Conservation (phyloP, 1,140 invertebrate species). For the Fragariocoptes setiger region DNA sequence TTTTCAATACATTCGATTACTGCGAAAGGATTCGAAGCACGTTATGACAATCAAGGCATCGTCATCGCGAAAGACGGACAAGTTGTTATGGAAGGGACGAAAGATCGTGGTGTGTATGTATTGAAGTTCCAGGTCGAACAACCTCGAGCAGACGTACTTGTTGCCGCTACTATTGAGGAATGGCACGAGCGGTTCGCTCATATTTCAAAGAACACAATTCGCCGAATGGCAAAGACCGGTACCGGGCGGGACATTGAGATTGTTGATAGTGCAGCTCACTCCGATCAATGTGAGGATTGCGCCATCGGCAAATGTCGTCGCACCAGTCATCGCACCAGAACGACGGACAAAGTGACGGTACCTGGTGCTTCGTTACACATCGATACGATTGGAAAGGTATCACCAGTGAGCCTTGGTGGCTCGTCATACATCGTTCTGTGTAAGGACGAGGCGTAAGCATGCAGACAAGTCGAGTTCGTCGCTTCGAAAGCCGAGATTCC, state of each 20-base stretch:
- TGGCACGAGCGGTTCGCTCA: not conserved
- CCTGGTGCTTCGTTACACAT: constrained; percentile 5
- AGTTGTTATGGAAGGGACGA: not conserved
- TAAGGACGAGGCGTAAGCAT: constrained; percentile 18
- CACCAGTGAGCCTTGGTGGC: constrained; percentile 14
- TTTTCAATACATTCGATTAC: not conserved
- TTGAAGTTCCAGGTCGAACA: not conserved
- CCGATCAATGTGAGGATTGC: not conserved
- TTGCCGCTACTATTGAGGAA: not conserved
- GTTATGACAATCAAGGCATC: not conserved
- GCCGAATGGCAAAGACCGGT: not conserved
- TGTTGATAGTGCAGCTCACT: not conserved
- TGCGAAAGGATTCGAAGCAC: not conserved
- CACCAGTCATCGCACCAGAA: not conserved
- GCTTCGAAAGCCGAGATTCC: constrained; percentile 16
- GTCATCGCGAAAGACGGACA: not conserved
- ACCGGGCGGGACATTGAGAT: not conserved
- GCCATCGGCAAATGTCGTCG: not conserved
- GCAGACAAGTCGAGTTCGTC: constrained; percentile 16
- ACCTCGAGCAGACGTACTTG: not conserved
- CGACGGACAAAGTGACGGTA: not conserved
- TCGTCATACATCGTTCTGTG: constrained; percentile 15
- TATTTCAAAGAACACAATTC: not conserved
- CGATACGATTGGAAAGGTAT: constrained; percentile 20
- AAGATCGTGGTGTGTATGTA: not conserved